These are phyloP conservation scores for Megalonaias nervosa DNA, from an alignment of 1,140 invertebrate genomes.

Conservation along the genomic window DNA sequence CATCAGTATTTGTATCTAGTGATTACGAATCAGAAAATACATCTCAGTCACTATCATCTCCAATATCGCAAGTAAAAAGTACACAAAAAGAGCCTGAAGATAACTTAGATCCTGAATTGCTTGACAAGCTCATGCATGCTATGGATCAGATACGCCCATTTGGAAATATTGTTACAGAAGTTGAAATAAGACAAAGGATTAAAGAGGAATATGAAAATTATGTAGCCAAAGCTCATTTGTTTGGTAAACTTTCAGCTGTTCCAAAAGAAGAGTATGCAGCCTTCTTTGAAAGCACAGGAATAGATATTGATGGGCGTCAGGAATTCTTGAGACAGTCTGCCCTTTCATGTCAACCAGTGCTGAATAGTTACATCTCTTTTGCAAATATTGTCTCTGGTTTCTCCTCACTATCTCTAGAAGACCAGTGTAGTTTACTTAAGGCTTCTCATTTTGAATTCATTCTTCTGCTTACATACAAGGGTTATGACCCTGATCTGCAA, in stretches of 20 bases:
- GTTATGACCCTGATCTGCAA: conserved; percentile 29
- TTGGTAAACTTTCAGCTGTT: conserved; percentile 32
- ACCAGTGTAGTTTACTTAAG: conserved; percentile 34
- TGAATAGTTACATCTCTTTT: conserved; percentile 33
- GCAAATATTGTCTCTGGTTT: conserved; percentile 36
- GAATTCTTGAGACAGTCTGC: conserved; percentile 34
- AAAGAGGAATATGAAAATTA: conserved; percentile 33
- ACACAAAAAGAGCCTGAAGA: neutral
- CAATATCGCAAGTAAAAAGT: too few species aligned
- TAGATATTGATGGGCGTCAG: conserved; percentile 34
- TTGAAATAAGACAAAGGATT: conserved; percentile 22
- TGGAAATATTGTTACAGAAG: conserved; percentile 27
- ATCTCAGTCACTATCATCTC: too few species aligned
- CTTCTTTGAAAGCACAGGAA: conserved; percentile 30
- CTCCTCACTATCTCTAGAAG: conserved; percentile 27
- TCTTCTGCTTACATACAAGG: conserved; percentile 27
- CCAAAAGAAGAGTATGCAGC: conserved; percentile 31
- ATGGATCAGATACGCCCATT: conserved; percentile 32
- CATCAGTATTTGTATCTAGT: too few species aligned
- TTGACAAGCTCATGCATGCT: conserved; percentile 19
- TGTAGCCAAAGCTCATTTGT: conserved; percentile 28
- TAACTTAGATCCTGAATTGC: conserved; percentile 11
- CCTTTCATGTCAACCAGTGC: conserved; percentile 31
- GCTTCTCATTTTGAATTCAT: conserved; percentile 38
- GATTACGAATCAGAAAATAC: too few species aligned